Evolutionary conservation across 1,140 invertebrate genomes (phyloP).

Genomic region (Dinothrombium tinctorium): DNA sequence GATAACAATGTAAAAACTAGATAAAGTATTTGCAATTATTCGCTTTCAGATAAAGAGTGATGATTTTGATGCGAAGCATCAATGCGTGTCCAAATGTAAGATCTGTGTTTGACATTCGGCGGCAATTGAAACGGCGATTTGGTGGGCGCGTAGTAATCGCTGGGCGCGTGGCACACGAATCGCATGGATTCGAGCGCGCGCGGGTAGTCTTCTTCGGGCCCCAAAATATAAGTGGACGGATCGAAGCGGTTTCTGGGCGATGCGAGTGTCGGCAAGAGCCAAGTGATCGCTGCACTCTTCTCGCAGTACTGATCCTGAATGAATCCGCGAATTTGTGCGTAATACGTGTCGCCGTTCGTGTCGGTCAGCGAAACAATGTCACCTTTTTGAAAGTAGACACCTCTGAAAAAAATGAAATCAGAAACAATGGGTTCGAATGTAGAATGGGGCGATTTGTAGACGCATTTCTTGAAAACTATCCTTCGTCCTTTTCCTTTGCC

Average conservation of each 20-base stretch:
- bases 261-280: slow-evolving; percentile 52
- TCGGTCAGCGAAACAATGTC: slow-evolving; percentile 71
- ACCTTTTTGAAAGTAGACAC: slow-evolving; percentile 61
- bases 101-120: no score
- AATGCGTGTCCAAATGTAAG: no score
- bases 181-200: slow-evolving; percentile 62
- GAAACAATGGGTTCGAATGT: slow-evolving; percentile 53
- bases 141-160: slow-evolving; percentile 55
- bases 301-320: slow-evolving; percentile 77
- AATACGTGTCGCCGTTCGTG: slow-evolving; percentile 47
- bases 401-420: slow-evolving; percentile 56
- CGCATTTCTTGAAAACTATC: slow-evolving; percentile 50
- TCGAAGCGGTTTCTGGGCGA: slow-evolving; percentile 57
- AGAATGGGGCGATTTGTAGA: slow-evolving; percentile 48
- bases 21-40: no score
- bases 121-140: neutral
- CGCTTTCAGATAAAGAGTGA: no score
- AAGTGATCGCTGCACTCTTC: slow-evolving; percentile 76
- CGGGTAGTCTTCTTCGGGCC: slow-evolving; percentile 70
- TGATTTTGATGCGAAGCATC: no score
- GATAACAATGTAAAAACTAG: no score
- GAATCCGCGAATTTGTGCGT: slow-evolving; percentile 66
- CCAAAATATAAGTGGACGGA: slow-evolving; percentile 70
- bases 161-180: slow-evolving; percentile 76
- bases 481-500: slow-evolving; percentile 42